Percentiles rank a stretch among this genome's conserved stretches.
phyloP scores from a whole-genome alignment of 2,113 vertebrate species.

The Rhinoderma darwinii region DNA sequence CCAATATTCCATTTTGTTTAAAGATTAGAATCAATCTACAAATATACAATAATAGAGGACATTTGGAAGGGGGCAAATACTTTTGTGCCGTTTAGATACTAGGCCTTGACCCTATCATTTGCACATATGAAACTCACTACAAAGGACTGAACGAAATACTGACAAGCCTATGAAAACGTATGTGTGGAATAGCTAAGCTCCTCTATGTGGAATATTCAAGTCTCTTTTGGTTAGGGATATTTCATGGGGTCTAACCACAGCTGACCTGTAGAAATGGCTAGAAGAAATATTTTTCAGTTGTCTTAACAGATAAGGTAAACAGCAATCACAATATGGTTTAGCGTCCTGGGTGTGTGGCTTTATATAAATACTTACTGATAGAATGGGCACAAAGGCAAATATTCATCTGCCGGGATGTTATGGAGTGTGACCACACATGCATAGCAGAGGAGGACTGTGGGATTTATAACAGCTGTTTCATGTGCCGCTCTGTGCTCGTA shows the following conservation, averaged over 20 bases:
- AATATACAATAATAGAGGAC: background rate
- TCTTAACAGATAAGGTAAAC: conserved; percentile 61
- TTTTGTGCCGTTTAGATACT: background rate
- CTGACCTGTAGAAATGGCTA: conserved; percentile 57
- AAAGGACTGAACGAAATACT: background rate
- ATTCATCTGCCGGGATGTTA: conserved; percentile 21
- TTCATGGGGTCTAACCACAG: conserved; percentile 64
- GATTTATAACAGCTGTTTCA: conserved; percentile 31
- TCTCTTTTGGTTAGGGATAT: conserved; percentile 55
- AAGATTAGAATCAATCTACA: background rate
- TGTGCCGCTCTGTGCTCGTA: background rate
- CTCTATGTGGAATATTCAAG: conserved; percentile 15
- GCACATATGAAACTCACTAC: too few species aligned
- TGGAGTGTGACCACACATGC: background rate
- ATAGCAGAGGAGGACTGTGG: background rate
- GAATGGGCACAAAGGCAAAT: conserved; percentile 49
- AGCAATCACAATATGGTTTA: conserved; percentile 22
- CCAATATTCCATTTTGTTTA: background rate
- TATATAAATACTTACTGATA: conserved; percentile 47
- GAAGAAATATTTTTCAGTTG: conserved; percentile 53
- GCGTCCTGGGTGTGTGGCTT: conserved; percentile 45
- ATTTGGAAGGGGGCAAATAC: background rate
- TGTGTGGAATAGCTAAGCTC: conserved; percentile 1
- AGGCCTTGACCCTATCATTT: background rate
- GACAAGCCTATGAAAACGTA: conserved; percentile 24